Evolutionary conservation across 2,113 vertebrate genomes (phyloP).

Genomic region (Sterna hirundo): DNA sequence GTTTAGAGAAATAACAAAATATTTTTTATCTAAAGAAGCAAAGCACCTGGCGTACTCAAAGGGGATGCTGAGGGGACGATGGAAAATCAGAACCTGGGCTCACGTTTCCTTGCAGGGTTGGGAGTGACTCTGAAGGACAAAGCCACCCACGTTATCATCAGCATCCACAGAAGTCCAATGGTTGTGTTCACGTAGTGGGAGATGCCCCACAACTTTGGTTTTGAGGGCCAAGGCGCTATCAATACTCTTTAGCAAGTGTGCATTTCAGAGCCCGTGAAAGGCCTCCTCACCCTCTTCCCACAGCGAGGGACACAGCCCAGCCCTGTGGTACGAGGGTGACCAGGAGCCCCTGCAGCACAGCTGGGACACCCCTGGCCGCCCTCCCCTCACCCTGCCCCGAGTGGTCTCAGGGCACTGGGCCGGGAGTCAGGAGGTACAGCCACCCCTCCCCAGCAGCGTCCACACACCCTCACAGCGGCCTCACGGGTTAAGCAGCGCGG

Average conservation of each 20-base stretch:
- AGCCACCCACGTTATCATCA: not conserved
- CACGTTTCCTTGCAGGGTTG: rapidly evolving
- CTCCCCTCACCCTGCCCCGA: not conserved
- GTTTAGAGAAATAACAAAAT: not conserved
- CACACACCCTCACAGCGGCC: rapidly evolving
- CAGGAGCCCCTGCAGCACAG: not conserved
- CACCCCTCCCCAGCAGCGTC: rapidly evolving
- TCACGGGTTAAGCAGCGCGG: no score
- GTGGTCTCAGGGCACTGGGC: rapidly evolving
- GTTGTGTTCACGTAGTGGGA: not conserved
- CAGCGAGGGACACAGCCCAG: rapidly evolving
- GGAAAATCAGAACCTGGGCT: not conserved
- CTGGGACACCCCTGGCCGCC: no score
- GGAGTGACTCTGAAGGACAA: not conserved
- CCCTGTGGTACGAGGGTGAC: rapidly evolving
- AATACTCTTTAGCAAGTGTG: rapidly evolving
- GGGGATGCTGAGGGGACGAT: not conserved
- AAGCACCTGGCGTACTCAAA: not conserved
- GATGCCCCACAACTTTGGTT: not conserved
- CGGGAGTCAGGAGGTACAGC: rapidly evolving
- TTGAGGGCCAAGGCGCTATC: no score
- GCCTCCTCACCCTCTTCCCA: no score
- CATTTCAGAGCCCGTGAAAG: no score
- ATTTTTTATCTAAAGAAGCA: not conserved
- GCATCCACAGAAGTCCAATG: not conserved